Conservation (phyloP, 2,113 vertebrate genomes). For the Rhineura floridana region DNA sequence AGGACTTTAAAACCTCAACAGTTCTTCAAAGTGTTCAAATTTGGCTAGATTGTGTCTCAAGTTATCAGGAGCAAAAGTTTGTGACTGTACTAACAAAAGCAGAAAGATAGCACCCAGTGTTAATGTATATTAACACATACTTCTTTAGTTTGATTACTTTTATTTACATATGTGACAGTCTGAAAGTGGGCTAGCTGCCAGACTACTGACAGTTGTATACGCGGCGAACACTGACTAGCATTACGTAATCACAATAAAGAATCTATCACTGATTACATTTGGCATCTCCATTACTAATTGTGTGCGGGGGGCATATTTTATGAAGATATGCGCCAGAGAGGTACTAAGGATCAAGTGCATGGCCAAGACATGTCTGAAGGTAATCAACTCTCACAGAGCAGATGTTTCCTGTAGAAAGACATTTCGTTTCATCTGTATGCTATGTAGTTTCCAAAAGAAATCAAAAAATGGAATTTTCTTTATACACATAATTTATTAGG, state of each 20-base stretch:
- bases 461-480: neutral
- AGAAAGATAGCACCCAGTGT: neutral
- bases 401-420: neutral
- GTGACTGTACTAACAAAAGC: neutral
- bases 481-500: neutral
- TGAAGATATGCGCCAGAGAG: neutral
- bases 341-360: neutral
- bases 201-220: neutral
- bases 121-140: neutral
- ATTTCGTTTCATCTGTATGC: neutral
- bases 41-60: neutral
- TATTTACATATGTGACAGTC: neutral
- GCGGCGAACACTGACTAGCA: neutral
- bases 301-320: neutral
- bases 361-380: neutral
- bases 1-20: neutral
- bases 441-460: neutral
- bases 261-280: neutral
- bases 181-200: too few relatives aligned
- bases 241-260: neutral
- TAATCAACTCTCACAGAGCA: neutral
- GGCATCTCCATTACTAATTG: neutral
- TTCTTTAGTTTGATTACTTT: neutral
- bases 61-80: neutral
- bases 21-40: neutral